Evolutionary conservation across 64 coral and sea anemone genomes (phyloP), one percentile per base, ranked within the genome.

Genomic region (Anthopleura sola): DNA sequence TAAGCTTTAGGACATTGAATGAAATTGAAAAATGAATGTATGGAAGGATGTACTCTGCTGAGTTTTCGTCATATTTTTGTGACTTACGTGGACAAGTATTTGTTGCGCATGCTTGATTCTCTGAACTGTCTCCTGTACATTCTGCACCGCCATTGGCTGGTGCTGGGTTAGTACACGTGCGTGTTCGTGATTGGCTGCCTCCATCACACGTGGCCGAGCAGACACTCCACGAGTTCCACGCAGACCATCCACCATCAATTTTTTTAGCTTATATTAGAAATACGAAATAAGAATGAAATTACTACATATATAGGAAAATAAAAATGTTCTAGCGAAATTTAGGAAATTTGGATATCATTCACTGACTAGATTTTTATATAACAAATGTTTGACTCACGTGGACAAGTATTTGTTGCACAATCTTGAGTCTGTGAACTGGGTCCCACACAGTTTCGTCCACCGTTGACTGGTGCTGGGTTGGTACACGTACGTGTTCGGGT

Each of bases 171-270:
- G 19, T 81, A 56, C 78, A 88, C 19, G 17, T 28, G 24, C 86
- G 57, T 60, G 51, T 18, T 38, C 86, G 12, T 58, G 34, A 39
- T 12, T 81, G 55, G 3, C 5, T 57, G 15, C 86, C 77, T 81
- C 37, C 77, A 14, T 53, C 86, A 80, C 86, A 88, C 8, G 78
- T 81, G 21, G 62, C 60, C 56, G 78, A 75, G 80, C 86, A 88
- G 17, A 34, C 7, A 60, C 77, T 56, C 60, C 60, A 66, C 15
- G 60, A 28, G 6, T 5, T 15, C 60, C 60, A 66, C 3, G 6
- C 26, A 23, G 60, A 66, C 60, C 60, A 66, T 66, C 26, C 26
- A 13, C 56, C 56, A 21, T 60, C 56, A 66, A 15, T 3, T 66
- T 6, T 3, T 44, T 3, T 3, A 44, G 40, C 40, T 44, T 44